Base-by-base conservation (phyloP, 2,113 vertebrate species). In the Sinocyclocheilus anshuiensis region DNA sequence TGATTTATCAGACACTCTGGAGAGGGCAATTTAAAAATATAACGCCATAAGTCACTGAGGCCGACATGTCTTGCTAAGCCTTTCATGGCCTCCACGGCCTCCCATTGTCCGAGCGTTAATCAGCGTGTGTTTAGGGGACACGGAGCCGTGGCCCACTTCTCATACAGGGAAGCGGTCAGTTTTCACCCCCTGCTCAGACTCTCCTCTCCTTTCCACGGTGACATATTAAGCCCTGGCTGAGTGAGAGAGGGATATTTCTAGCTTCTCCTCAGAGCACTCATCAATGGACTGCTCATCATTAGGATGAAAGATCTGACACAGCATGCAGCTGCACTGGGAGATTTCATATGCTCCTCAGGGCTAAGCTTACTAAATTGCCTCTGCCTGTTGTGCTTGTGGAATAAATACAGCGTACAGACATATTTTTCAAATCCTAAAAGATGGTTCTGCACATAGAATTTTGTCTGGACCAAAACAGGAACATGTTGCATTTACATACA, bases 1-100 rank as follows among this genome's bases (percentile, higher is more conserved):
- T 96, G 95, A 96, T 97, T 96, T 96, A 96, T 96, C 94, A 93
- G 92, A 91, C 16, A 12, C 90, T 88, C 89, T 91, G 84, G 91
- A 93, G 90, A 95, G 94, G 92, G 91, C 92, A 93, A 93, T 93
- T 93, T 92, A 91, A 93, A 94, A 93, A 93, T 91, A 91, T 88
- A 92, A 93, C 92, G 86, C 86, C 48, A 12, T 95, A 95, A 94
- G 92, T 94, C 93, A 93, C 79, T 26, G 77, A 80, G 87, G 71
- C 57, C 85, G 39, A 42, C 77, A 65, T 48, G 77, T 76, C 65
- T 86, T 24, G 24, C 67, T 80, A 85, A 76, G 88, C 88, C 84
- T 87, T 15, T 0, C 84, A 65, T 83, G 77, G 90, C 86, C 84
- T 2, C 0, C 61, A 65, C 77, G 75, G 90, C 86, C 84, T 2